phyloP scores from a whole-genome alignment of 1,140 invertebrate genomes.

The Diachasma alloeum region DNA sequence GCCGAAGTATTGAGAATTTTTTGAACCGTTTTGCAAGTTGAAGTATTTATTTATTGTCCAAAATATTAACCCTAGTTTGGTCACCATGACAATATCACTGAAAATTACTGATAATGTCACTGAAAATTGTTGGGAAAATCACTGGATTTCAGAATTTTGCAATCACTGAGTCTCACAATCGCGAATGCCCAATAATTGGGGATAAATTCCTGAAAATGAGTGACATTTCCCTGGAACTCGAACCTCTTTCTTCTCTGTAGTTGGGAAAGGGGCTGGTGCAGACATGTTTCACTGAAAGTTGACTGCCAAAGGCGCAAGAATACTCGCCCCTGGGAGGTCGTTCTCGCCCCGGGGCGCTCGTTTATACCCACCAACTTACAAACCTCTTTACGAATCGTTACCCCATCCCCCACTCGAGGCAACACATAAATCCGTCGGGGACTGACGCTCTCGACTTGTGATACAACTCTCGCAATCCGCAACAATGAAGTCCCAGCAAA shows the following conservation, averaged over 20 bases:
- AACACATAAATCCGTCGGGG: neutral
- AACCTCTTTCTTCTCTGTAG: neutral
- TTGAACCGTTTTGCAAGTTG: too few species aligned
- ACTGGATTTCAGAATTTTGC: too few species aligned
- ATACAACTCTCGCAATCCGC: neutral
- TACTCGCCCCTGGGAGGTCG: constrained; percentile 42
- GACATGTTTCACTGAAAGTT: neutral
- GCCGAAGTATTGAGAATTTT: too few species aligned
- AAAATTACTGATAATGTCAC: too few species aligned
- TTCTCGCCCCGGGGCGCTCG: constrained; percentile 53
- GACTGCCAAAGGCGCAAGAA: constrained; percentile 34
- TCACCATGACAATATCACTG: too few species aligned
- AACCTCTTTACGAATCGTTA: constrained; percentile 66
- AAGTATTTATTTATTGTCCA: too few species aligned
- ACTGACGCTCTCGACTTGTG: neutral
- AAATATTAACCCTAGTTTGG: too few species aligned
- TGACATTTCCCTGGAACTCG: neutral
- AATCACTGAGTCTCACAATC: too few species aligned
- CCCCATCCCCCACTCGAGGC: constrained; percentile 33
- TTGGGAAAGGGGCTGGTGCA: neutral
- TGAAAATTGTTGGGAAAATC: too few species aligned
- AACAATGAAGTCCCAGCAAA: neutral
- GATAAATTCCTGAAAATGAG: too few species aligned
- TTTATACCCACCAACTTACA: constrained; percentile 61
- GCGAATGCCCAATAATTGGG: too few species aligned